phyloP scores from a whole-genome alignment of 2,888 invertebrate genomes.

The Oxycera nigricornis region DNA sequence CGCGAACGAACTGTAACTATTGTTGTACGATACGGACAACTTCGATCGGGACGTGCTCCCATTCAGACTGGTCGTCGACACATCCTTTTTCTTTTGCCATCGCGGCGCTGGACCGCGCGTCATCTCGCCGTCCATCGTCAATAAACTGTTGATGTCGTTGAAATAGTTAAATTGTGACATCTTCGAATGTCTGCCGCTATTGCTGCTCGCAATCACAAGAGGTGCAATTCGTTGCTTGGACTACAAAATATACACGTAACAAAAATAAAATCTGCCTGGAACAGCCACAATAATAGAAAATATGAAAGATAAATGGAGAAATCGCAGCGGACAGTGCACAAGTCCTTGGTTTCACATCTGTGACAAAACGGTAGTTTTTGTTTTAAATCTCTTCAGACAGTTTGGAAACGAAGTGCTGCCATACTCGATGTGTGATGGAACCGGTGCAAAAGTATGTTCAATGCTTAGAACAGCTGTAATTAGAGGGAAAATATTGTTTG shows the following conservation, averaged over 20 bases:
- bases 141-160: conserved; percentile 79
- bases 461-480: neutral
- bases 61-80: conserved; percentile 64
- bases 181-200: conserved; percentile 2
- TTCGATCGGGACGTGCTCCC: conserved; percentile 73
- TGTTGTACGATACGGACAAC: conserved; percentile 67
- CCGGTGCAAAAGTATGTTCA: conserved; percentile 2
- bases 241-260: conserved; percentile 23
- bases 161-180: conserved; percentile 85
- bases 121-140: conserved; percentile 80
- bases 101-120: conserved; percentile 79
- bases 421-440: neutral
- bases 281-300: neutral
- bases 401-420: neutral
- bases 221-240: neutral
- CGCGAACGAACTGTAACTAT: conserved; percentile 66
- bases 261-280: conserved; percentile 13
- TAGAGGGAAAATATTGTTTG: too few relatives aligned
- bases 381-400: conserved; percentile 19
- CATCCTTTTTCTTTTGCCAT: conserved; percentile 77
- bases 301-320: neutral
- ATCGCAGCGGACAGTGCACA: neutral
- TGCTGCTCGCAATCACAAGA: neutral
- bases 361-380: conserved; percentile 31
- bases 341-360: neutral